These are phyloP conservation scores for Physocephala rufipes DNA, from an alignment of 2,888 invertebrate genomes.

Conservation along the genomic window DNA sequence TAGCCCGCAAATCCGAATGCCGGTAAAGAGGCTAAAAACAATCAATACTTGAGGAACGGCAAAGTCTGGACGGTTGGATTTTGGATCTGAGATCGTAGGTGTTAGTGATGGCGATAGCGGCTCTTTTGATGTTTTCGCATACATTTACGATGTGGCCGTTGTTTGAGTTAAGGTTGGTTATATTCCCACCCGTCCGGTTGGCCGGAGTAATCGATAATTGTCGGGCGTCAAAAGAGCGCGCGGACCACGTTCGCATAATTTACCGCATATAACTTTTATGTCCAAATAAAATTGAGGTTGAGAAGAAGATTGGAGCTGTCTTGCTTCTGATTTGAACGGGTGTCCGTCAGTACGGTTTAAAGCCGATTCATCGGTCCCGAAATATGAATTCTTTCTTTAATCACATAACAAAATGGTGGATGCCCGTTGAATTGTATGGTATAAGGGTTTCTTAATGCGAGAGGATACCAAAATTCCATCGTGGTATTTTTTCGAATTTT, in stretches of 20 bases:
- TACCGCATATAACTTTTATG: constrained; percentile 30
- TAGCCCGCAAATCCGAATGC: constrained; percentile 13
- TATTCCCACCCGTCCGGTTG: not conserved
- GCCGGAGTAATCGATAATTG: constrained; percentile 31
- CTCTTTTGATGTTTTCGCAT: constrained; percentile 21
- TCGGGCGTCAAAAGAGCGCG: constrained; percentile 27
- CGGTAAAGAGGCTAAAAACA: constrained; percentile 30
- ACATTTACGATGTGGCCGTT: constrained; percentile 10
- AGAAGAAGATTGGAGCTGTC: constrained; percentile 8
- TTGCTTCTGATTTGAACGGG: not conserved
- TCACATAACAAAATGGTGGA: too few relatives aligned
- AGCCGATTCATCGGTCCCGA: too few relatives aligned
- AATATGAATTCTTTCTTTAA: too few relatives aligned
- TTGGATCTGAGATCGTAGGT: constrained; percentile 6
- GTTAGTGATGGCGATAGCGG: constrained; percentile 21
- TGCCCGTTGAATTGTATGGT: too few relatives aligned
- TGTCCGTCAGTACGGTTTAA: not conserved
- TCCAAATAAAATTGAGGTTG: constrained; percentile 14
- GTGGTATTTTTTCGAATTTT: too few relatives aligned
- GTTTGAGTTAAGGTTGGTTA: not conserved
- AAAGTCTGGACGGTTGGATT: not conserved
- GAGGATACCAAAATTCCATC: too few relatives aligned
- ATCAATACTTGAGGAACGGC: constrained; percentile 26
- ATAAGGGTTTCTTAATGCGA: too few relatives aligned
- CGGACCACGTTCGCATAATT: constrained; percentile 25